Evolutionary conservation across 2,888 invertebrate species (phyloP).

Genomic region (Idaea straminata): DNA sequence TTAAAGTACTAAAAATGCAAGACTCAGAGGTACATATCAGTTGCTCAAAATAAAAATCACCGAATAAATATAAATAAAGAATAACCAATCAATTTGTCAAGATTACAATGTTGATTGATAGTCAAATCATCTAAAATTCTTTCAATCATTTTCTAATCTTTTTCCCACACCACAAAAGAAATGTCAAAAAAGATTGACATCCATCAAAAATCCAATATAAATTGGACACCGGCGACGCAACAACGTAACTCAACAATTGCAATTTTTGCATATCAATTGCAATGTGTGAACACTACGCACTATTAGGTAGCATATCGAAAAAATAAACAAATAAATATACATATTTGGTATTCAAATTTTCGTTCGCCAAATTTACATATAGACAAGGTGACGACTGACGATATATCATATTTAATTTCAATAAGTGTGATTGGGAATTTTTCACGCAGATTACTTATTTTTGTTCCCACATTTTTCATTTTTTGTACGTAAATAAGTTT

Average conservation of each 20-base stretch:
- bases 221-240: neutral
- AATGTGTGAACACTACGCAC: conserved; percentile 40
- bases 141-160: conserved; percentile 21
- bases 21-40: too few relatives aligned
- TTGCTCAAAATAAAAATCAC: too few relatives aligned
- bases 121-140: conserved; percentile 5
- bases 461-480: neutral
- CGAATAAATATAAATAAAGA: neutral
- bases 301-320: conserved; percentile 65
- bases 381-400: conserved; percentile 59
- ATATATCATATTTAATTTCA: conserved; percentile 65
- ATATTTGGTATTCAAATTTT: conserved; percentile 74
- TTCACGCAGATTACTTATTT: neutral
- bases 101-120: conserved; percentile 3
- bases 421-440: conserved; percentile 29
- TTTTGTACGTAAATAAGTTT: neutral
- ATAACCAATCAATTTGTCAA: conserved; percentile 30
- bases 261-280: conserved; percentile 56
- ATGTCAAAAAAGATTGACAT: conserved; percentile 47
- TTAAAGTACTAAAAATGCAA: too few relatives aligned
- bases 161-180: conserved; percentile 24
- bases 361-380: conserved; percentile 66
- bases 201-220: conserved; percentile 56
- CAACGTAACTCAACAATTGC: conserved; percentile 17
- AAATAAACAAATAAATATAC: conserved; percentile 59